Evolutionary conservation across 2,888 invertebrate genomes (phyloP).

Genomic region (Drosophila acutilabella): DNA sequence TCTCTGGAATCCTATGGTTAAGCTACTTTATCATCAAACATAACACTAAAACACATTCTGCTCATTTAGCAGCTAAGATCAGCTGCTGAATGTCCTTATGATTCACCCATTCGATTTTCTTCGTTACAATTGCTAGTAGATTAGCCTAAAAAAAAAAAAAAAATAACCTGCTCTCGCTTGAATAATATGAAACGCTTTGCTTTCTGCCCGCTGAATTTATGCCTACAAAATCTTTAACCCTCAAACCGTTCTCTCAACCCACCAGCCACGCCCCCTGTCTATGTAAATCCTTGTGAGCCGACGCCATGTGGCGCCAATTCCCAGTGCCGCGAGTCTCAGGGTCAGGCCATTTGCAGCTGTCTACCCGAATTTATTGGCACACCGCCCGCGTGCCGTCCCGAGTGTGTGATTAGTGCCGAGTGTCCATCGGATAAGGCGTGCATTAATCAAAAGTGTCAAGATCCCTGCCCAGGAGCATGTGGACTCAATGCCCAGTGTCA

Average conservation of each 20-base stretch:
- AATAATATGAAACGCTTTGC: conserved; percentile 9
- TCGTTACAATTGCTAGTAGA: conserved; percentile 50
- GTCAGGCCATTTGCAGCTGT: conserved; percentile 91
- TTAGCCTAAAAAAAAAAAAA: background rate
- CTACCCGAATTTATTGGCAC: conserved; percentile 90
- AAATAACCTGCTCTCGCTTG: conserved; percentile 35
- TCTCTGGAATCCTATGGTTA: background rate
- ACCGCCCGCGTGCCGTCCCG: conserved; percentile 92
- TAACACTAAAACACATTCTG: conserved; percentile 2
- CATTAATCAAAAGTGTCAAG: conserved; percentile 90
- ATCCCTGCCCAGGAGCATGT: conserved; percentile 92
- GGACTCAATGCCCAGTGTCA: conserved; percentile 92
- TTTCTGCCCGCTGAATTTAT: conserved; percentile 7
- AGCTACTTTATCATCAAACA: conserved; percentile 6
- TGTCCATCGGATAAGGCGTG: conserved; percentile 92
- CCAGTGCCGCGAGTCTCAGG: conserved; percentile 88
- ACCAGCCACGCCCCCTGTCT: conserved; percentile 71
- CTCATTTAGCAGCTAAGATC: background rate
- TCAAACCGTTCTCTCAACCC: conserved; percentile 10
- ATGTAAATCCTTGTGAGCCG: conserved; percentile 88
- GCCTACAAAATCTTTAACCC: conserved; percentile 24
- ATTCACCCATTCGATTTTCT: conserved; percentile 6
- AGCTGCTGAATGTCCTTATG: too few relatives aligned
- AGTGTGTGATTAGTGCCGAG: conserved; percentile 92
- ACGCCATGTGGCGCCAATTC: conserved; percentile 93